Evolutionary conservation across 2,888 invertebrate species (phyloP).

Genomic region (Eupithecia subfuscata): DNA sequence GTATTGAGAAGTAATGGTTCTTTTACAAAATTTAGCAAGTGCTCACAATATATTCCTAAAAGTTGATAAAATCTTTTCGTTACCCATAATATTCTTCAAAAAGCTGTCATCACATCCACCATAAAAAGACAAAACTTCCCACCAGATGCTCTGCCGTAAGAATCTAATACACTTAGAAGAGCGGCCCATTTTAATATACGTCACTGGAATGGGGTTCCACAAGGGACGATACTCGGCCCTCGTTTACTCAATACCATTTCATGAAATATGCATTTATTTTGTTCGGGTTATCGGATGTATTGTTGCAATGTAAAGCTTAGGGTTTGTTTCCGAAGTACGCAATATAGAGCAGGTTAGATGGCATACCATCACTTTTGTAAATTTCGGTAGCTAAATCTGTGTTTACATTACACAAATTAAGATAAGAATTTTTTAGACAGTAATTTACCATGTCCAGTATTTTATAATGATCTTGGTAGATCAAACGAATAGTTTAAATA

Average conservation of each 20-base stretch:
- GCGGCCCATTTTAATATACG: constrained; percentile 45
- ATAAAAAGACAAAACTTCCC: constrained; percentile 21
- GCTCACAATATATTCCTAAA: not conserved
- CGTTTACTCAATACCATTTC: constrained; percentile 74
- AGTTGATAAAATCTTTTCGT: not conserved
- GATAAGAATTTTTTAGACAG: no score
- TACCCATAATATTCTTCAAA: not conserved
- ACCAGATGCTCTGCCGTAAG: constrained; percentile 34
- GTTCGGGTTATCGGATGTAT: constrained; percentile 43
- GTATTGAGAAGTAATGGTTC: not conserved
- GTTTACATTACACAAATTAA: no score
- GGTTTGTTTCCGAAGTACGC: not conserved
- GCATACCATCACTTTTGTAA: not conserved
- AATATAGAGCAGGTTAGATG: not conserved
- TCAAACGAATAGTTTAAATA: not conserved
- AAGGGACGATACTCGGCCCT: constrained; percentile 43
- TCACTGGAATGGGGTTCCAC: constrained; percentile 38
- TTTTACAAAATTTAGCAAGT: not conserved
- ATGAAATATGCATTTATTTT: constrained; percentile 77
- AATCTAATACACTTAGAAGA: constrained; percentile 62
- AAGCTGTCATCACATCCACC: not conserved
- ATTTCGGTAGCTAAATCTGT: not conserved
- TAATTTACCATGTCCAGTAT: no score
- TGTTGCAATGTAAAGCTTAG: constrained; percentile 37
- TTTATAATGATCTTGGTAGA: not conserved